Percentiles rank a stretch among this genome's conserved stretches.
Conservation (phyloP, 1,140 invertebrate genomes). For the Dolichoris vasculosae region DNA sequence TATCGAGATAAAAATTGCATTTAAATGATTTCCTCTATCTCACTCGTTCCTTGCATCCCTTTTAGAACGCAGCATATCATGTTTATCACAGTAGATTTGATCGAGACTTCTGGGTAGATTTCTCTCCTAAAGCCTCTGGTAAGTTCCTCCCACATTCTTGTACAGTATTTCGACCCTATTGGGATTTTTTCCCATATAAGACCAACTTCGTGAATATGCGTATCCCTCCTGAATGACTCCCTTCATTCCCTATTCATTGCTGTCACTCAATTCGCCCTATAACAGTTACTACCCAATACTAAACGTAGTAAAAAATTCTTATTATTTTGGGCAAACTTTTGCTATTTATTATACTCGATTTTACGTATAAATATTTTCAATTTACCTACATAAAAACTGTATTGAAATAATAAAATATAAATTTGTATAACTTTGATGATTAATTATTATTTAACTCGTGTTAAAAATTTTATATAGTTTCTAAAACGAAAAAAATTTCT, state of each 20-base stretch:
- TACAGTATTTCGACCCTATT: background rate
- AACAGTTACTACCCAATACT: too few relatives aligned
- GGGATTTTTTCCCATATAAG: background rate
- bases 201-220: background rate
- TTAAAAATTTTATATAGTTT: too few relatives aligned
- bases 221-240: background rate
- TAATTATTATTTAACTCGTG: too few relatives aligned
- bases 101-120: background rate
- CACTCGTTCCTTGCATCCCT: background rate
- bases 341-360: too few relatives aligned
- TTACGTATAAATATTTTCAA: too few relatives aligned
- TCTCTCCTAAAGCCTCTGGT: background rate
- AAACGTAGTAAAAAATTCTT: too few relatives aligned
- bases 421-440: too few relatives aligned
- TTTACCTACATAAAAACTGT: too few relatives aligned
- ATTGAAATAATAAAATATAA: too few relatives aligned
- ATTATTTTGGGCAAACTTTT: too few relatives aligned
- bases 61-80: background rate
- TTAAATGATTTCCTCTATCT: constrained; percentile 4
- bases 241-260: background rate
- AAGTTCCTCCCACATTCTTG: background rate
- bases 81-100: background rate
- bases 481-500: too few relatives aligned
- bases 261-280: background rate
- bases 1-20: constrained; percentile 6